Evolutionary conservation across 2,113 vertebrate species (phyloP).

Genomic region (Callipepla squamata): DNA sequence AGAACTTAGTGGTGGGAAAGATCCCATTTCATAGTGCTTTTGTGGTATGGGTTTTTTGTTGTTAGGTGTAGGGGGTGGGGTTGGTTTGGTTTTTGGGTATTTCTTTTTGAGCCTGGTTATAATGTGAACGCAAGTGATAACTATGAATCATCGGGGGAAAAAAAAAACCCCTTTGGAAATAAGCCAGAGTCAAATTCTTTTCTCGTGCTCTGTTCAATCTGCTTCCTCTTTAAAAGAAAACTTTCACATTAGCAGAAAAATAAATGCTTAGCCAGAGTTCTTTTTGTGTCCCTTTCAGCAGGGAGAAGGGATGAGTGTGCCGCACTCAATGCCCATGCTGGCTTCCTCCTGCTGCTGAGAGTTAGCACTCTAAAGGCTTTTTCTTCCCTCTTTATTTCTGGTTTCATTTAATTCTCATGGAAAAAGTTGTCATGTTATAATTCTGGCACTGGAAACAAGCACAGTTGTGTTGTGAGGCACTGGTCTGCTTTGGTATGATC

Average conservation of each 20-base stretch:
- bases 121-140: constrained; percentile 62
- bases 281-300: constrained; percentile 73
- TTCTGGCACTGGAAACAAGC: constrained; percentile 36
- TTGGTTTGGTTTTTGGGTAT: constrained; percentile 41
- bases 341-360: constrained; percentile 61
- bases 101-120: constrained; percentile 69
- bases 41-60: constrained; percentile 46
- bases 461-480: constrained; percentile 49
- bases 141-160: constrained; percentile 43
- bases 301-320: constrained; percentile 70
- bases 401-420: constrained; percentile 60
- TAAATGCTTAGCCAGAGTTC: constrained; percentile 72
- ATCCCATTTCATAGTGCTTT: constrained; percentile 40
- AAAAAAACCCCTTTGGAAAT: constrained; percentile 53
- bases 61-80: constrained; percentile 4
- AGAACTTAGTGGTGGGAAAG: constrained; percentile 64
- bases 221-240: constrained; percentile 71
- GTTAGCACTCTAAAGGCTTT: constrained; percentile 67
- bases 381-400: constrained; percentile 72
- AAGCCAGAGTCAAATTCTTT: constrained; percentile 61
- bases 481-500: constrained; percentile 42
- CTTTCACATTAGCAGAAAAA: constrained; percentile 71
- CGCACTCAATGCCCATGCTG: constrained; percentile 63
- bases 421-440: constrained; percentile 52
- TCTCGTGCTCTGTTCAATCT: constrained; percentile 68